phyloP scores from a whole-genome alignment of 2,797 vertebrate species.

The Arnoldichthys spilopterus region DNA sequence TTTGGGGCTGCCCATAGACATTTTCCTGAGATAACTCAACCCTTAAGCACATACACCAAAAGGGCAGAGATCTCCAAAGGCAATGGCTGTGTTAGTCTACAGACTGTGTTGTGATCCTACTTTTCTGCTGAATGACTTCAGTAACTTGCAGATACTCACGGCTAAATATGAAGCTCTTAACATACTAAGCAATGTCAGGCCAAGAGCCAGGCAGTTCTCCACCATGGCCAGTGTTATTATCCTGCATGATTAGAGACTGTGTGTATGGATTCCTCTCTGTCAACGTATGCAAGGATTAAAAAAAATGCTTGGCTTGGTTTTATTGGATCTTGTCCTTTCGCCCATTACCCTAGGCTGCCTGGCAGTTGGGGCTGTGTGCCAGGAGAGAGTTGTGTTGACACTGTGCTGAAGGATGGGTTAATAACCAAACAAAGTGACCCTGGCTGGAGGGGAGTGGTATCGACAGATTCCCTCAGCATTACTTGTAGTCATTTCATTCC shows the following conservation, averaged over 20 bases:
- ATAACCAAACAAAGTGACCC: slow-evolving; percentile 70
- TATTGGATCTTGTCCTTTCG: slow-evolving; percentile 77
- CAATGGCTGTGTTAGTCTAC: background rate
- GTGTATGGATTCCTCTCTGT: slow-evolving; percentile 71
- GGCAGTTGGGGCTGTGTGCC: slow-evolving; percentile 71
- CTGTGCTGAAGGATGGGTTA: slow-evolving; percentile 74
- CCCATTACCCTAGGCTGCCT: slow-evolving; percentile 73
- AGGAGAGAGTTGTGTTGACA: slow-evolving; percentile 64
- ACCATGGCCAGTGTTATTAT: slow-evolving; percentile 72
- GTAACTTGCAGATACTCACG: background rate
- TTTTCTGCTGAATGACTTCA: background rate
- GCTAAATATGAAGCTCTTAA: background rate
- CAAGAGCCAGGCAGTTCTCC: slow-evolving; percentile 18
- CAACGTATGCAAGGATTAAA: slow-evolving; percentile 64
- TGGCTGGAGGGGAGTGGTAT: slow-evolving; percentile 48
- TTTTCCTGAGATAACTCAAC: background rate
- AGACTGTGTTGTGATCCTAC: background rate
- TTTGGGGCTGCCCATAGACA: background rate
- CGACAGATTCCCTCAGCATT: slow-evolving; percentile 50
- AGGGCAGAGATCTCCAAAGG: slow-evolving; percentile 1
- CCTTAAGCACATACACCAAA: background rate
- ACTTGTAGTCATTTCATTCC: slow-evolving; percentile 40
- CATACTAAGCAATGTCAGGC: background rate
- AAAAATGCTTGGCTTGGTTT: slow-evolving; percentile 70
- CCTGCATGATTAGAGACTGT: slow-evolving; percentile 67